phyloP scores from a whole-genome alignment of 2,888 invertebrate genomes.

The Callyntrura sp. region DNA sequence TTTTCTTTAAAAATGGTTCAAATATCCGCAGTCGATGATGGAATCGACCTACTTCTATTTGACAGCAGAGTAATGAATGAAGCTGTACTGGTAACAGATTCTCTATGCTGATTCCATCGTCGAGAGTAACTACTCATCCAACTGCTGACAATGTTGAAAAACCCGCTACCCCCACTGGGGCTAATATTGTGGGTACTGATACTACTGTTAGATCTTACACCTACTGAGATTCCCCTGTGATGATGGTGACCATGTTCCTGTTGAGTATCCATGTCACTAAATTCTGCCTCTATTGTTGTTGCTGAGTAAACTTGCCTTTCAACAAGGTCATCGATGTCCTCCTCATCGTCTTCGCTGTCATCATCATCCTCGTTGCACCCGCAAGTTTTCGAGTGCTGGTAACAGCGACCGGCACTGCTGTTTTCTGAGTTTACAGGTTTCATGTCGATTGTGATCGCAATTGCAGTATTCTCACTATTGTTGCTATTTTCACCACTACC shows the following conservation, averaged over 20 bases:
- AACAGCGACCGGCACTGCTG: neutral
- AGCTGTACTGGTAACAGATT: constrained; percentile 81
- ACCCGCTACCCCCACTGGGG: neutral
- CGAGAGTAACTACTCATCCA: constrained; percentile 78
- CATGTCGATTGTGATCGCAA: neutral
- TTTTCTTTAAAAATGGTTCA: too few species aligned
- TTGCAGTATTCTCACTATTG: constrained; percentile 7
- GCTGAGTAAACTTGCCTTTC: constrained; percentile 29
- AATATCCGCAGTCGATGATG: constrained; percentile 16
- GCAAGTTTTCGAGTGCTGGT: neutral
- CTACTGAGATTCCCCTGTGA: constrained; percentile 25
- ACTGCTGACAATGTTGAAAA: constrained; percentile 36
- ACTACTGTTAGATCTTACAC: neutral
- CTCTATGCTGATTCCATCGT: constrained; percentile 80
- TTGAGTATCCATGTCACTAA: constrained; percentile 49
- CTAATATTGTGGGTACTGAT: too few species aligned
- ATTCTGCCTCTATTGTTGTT: neutral
- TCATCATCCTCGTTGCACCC: neutral
- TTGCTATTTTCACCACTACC: neutral
- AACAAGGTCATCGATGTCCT: constrained; percentile 23
- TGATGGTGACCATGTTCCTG: neutral
- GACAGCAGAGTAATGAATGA: constrained; percentile 81
- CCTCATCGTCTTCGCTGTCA: neutral
- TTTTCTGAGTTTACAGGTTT: neutral
- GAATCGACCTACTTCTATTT: constrained; percentile 59